Conservation (phyloP, 64 coral and sea anemone genomes). For the Dendronephthya gigantea region DNA sequence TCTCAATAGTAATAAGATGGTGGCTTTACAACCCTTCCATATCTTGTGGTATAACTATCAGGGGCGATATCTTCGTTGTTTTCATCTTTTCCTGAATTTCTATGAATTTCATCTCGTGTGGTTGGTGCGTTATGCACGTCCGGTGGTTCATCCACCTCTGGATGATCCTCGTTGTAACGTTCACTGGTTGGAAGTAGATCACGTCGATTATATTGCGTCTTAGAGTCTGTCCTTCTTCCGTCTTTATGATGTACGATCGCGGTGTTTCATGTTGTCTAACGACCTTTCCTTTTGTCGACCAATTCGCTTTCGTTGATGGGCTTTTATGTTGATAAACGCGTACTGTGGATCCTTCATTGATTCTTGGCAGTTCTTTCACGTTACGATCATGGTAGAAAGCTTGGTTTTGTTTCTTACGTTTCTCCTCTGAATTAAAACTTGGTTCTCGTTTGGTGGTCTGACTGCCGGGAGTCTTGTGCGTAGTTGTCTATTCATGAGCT, state of each 20-base stretch:
- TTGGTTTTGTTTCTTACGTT: conserved; percentile 3
- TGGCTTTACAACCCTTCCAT: not conserved
- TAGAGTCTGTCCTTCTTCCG: not conserved
- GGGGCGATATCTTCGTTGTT: not conserved
- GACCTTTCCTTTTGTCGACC: not conserved
- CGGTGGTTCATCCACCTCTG: not conserved
- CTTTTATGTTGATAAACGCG: not conserved
- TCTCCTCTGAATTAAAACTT: not conserved
- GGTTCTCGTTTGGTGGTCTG: not conserved
- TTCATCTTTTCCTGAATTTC: not conserved
- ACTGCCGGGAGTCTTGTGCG: not conserved
- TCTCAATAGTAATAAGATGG: too few species aligned
- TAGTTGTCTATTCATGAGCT: too few species aligned
- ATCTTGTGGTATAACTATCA: not conserved
- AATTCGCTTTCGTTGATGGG: not conserved
- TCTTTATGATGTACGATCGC: not conserved
- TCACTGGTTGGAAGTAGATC: conserved; percentile 4
- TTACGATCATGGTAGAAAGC: not conserved
- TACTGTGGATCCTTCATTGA: not conserved
- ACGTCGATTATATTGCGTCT: not conserved
- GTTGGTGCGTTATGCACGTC: not conserved
- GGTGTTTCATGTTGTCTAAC: not conserved
- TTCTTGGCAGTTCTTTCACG: not conserved
- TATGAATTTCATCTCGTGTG: not conserved
- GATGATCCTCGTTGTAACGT: not conserved